These are phyloP conservation scores for Heliconius cydno DNA, from an alignment of 2,888 invertebrate genomes.

Conservation along the genomic window DNA sequence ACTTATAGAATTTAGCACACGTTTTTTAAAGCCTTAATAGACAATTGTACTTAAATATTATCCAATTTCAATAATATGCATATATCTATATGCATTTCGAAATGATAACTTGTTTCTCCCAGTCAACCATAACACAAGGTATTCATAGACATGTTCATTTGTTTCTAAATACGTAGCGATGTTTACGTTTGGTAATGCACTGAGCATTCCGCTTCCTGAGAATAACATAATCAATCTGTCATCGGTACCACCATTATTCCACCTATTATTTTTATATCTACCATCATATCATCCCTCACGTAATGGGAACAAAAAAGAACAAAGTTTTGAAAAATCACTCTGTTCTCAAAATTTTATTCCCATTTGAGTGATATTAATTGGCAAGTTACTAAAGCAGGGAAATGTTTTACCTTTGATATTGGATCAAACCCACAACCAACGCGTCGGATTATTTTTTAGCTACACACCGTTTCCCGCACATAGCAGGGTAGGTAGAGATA, in stretches of 20 bases:
- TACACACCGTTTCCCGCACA: background rate
- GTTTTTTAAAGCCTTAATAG: too few relatives aligned
- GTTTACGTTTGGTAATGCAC: slow-evolving; percentile 1
- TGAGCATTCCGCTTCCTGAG: background rate
- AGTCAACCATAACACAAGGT: background rate
- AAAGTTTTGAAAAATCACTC: background rate
- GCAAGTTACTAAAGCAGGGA: too few relatives aligned
- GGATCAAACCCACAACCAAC: background rate
- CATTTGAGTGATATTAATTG: too few relatives aligned
- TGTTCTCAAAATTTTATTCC: background rate
- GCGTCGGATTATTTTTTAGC: too few relatives aligned
- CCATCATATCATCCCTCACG: background rate
- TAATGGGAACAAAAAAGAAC: too few relatives aligned
- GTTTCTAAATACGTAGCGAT: background rate
- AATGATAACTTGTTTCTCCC: background rate
- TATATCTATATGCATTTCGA: too few relatives aligned
- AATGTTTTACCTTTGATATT: background rate
- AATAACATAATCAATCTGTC: background rate
- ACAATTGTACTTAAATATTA: too few relatives aligned
- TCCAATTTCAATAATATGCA: too few relatives aligned
- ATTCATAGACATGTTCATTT: background rate
- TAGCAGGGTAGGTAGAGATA: background rate
- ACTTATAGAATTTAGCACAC: too few relatives aligned
- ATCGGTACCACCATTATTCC: background rate
- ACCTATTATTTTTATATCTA: background rate